Evolutionary conservation across 2,888 invertebrate species (phyloP), one percentile per base, ranked within the genome.

Genomic region (Macrophya alboannulata): DNA sequence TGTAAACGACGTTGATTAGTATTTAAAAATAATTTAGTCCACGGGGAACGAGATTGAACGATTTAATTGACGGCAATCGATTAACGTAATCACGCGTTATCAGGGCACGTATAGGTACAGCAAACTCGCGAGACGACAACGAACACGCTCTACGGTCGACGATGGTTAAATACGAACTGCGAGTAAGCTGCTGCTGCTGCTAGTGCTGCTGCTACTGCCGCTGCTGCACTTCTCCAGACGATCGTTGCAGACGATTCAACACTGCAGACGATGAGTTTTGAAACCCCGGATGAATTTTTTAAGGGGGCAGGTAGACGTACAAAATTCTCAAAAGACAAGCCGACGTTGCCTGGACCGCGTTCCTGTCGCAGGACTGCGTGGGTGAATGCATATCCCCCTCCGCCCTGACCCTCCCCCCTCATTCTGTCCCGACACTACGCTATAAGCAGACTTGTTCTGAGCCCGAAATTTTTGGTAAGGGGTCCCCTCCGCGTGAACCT

Each of bases 11-110:
- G 25, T 68, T 68, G 68, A 68, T 68, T 68, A 25, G 68, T 68
- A 37, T 68, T 68, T 68, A 45, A 74, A 74, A 74, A 45, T 74
- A 74, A 74, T 74, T 48, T 40, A 40, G 4, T 9, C 10, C n/a
- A n/a, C n/a, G 31, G 8, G 62, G 9, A 55, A 55, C 55, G n/a
- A 48, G 79, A 79, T 79, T 79, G 62, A 79, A 62, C 59, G 79
- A 62, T 79, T 79, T 43, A 79, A 79, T 81, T 81, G 81, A 81
- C 21, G 81, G 40, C 43, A 81, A 81, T 59, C 59, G 62, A 62
- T 17, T 40, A 45, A 77, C 55, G 72, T 55, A 37, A 51, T 6
- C 17, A 25, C 17, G 4, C 10, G 55, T 17, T 51, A n/a, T 31
- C 25, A n/a, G 31, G 55, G 45, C 45, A 43, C 45, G n/a, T 9